Base-by-base conservation (phyloP, 2,888 invertebrate species). In the Schizaphis graminum region DNA sequence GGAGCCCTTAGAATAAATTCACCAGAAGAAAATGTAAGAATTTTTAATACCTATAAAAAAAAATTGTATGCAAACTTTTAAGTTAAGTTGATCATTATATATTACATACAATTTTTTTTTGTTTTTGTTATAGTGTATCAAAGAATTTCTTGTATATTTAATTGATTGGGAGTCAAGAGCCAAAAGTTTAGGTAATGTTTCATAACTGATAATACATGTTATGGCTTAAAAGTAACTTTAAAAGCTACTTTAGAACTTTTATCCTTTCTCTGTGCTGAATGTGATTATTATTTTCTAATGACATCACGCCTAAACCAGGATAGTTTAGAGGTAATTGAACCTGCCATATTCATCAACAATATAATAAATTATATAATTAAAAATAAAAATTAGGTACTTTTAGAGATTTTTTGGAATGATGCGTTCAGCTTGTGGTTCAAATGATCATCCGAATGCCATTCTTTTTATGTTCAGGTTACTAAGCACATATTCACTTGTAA, bases 331-430 rank as follows among this genome's bases (percentile, higher is more conserved):
- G 49, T 87, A 87, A 87, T 84, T 10, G 11, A 35, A 84, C 11
- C 13, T 84, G 10, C 21, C 13, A 35, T 84, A 35, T 41, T 41
- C 35, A 84, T 21, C 84, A 84, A 47, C 24, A 87, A 49, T 87
- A 87, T 87, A 35, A 53, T n/a, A 53, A 47, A 49, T 87, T 88
- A 88, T 53, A 53, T 7, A 92, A 87, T 94, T 95, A 53, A 94
- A 94, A 85, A 16, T 85, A 44, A 44, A 44, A 88, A 95, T 94
- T 61, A n/a, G n/a, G n/a, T n/a, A 94, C 93, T 53, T 88, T 88
- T 49, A n/a, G 44, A 85, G n/a, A 28, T 88, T 88, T 88, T 88
- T 88, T 53, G 53, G n/a, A 88, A 88, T 53, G 88, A 88, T 88
- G 88, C 49, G 85, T 24, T 85, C 44, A 85, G 44, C 85, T 44